Percentiles rank a stretch among this genome's conserved stretches.
Conservation (phyloP, 2,797 vertebrate genomes). For the Ataeniobius toweri region DNA sequence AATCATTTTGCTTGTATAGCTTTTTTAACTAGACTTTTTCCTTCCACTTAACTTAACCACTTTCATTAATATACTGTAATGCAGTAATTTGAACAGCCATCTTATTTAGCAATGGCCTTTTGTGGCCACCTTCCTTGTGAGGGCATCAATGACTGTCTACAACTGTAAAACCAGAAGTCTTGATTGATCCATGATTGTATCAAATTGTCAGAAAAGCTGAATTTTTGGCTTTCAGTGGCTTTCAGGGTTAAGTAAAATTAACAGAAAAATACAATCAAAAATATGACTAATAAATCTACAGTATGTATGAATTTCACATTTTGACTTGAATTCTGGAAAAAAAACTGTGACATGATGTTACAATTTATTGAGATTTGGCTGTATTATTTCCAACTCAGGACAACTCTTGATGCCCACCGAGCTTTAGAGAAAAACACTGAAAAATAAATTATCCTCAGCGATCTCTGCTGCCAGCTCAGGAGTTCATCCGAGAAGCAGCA, state of each 20-base stretch:
- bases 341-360: neutral
- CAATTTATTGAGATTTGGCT: neutral
- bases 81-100: neutral
- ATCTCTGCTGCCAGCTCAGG: conserved; percentile 39
- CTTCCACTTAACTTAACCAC: neutral
- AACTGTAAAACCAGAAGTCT: too few species aligned
- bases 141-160: neutral
- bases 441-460: conserved; percentile 31
- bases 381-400: neutral
- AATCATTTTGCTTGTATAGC: neutral
- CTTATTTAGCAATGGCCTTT: neutral
- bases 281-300: neutral
- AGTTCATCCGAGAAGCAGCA: conserved; percentile 28
- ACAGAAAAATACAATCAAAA: neutral
- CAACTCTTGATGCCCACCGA: neutral
- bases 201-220: too few species aligned
- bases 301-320: neutral
- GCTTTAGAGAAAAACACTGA: conserved; percentile 13
- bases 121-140: neutral
- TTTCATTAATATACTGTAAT: neutral
- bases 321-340: neutral
- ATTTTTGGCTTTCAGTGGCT: neutral
- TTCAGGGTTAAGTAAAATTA: neutral
- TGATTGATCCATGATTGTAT: too few species aligned
- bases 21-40: neutral